Conservation (phyloP, 2,113 vertebrate species). For the Cromileptes altivelis region DNA sequence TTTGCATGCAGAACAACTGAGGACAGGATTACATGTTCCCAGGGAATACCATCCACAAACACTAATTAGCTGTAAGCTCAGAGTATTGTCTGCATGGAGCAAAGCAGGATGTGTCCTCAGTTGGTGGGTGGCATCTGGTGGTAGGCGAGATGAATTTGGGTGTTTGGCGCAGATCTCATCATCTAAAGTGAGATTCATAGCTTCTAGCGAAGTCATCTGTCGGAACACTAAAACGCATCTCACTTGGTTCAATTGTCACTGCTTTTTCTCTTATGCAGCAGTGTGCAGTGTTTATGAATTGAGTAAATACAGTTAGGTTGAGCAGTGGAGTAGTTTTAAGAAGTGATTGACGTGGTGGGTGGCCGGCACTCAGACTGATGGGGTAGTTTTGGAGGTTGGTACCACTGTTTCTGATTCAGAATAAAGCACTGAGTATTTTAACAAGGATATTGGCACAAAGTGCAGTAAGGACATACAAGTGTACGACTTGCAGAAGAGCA, state of each 20-base stretch:
- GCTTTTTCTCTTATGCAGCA: slow-evolving; percentile 8
- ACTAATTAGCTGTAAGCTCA: slow-evolving; percentile 65
- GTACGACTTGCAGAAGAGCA: background rate
- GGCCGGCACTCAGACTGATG: background rate
- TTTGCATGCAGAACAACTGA: slow-evolving; percentile 31
- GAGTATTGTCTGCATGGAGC: slow-evolving; percentile 48
- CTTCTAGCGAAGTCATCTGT: slow-evolving; percentile 14
- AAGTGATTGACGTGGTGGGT: background rate
- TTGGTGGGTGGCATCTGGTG: slow-evolving; percentile 59
- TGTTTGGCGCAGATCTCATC: slow-evolving; percentile 6
- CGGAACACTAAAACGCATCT: background rate
- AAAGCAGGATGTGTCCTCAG: slow-evolving; percentile 31
- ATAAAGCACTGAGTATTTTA: background rate
- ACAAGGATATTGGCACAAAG: background rate
- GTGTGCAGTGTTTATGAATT: background rate
- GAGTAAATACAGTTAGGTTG: background rate
- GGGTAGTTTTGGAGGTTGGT: background rate
- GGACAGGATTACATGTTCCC: slow-evolving; percentile 59
- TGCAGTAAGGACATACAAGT: background rate
- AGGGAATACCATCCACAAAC: slow-evolving; percentile 66
- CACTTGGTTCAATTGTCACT: background rate
- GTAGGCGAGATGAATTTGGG: slow-evolving; percentile 26
- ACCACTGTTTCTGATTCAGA: background rate
- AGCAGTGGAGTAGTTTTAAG: background rate
- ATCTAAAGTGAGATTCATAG: slow-evolving; percentile 18